A percentile compares a stretch with the other conserved stretches of the same genome.
Evolutionary conservation across 2,113 vertebrate species (phyloP).

Genomic region (Peromyscus maniculatus): DNA sequence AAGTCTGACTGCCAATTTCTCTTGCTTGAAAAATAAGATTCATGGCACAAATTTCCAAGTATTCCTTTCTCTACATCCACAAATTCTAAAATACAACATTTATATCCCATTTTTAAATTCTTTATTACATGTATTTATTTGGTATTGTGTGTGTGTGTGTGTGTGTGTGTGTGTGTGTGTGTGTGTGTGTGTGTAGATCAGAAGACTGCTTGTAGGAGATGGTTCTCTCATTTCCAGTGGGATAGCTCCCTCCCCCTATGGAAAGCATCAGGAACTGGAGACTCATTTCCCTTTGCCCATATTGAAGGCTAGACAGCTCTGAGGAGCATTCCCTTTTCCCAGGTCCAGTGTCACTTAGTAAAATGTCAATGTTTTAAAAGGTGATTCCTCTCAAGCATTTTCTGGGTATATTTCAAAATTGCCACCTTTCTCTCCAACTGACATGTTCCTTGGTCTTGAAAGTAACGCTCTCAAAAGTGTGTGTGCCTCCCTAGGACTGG

Average conservation of each 20-base stretch:
- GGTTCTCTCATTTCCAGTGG: not conserved
- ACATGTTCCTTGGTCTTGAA: not conserved
- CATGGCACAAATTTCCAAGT: not conserved
- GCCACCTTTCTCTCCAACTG: not conserved
- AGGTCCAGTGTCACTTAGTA: no score
- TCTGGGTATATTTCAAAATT: not conserved
- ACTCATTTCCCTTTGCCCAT: not conserved
- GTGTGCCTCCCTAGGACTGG: not conserved
- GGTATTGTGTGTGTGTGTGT: not conserved
- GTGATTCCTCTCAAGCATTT: not conserved
- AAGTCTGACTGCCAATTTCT: not conserved
- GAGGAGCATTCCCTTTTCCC: no score
- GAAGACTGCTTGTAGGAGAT: not conserved
- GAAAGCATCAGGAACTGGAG: not conserved
- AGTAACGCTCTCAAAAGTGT: no score
- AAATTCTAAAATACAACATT: not conserved
- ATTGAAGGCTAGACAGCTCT: not conserved
- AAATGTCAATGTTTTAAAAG: not conserved
- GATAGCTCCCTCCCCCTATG: not conserved
- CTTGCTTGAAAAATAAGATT: not conserved
- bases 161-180: not conserved
- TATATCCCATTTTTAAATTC: not conserved
- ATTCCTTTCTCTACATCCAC: not conserved
- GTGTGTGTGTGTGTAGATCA: not conserved
- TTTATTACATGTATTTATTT: not conserved